These are phyloP conservation scores for Chascanopsetta lugubris DNA, from an alignment of 2,113 vertebrate genomes.

Conservation along the genomic window DNA sequence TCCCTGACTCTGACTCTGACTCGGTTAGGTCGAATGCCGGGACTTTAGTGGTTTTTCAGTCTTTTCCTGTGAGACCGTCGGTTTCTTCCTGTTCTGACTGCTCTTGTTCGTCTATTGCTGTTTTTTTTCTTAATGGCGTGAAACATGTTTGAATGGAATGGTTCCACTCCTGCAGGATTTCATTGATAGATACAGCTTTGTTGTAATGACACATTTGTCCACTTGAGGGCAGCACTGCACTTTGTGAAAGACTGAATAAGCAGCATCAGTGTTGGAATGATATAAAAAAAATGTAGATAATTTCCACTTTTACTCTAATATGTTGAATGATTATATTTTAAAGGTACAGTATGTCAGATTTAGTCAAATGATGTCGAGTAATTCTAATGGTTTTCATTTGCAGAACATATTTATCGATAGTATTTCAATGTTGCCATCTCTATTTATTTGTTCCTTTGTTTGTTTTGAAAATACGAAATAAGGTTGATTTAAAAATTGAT, in stretches of 20 bases:
- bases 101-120: not conserved
- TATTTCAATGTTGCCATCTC: not conserved
- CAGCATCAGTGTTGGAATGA: not conserved
- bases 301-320: too few species aligned
- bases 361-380: too few species aligned
- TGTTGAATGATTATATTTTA: too few species aligned
- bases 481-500: too few species aligned
- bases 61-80: not conserved
- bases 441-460: not conserved
- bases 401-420: too few species aligned
- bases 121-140: slow-evolving; percentile 5
- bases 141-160: slow-evolving; percentile 41
- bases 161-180: slow-evolving; percentile 20
- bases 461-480: too few species aligned
- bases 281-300: too few species aligned
- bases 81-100: not conserved
- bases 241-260: not conserved
- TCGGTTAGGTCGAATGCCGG: not conserved
- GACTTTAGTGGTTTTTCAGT: not conserved
- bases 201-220: slow-evolving; percentile 53
- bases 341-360: too few species aligned
- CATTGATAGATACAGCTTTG: slow-evolving; percentile 15
- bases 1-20: not conserved
- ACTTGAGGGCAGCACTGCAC: slow-evolving; percentile 73
- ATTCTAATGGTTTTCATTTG: too few species aligned